Evolutionary conservation across 2,113 vertebrate species (phyloP).

Genomic region (Brachyhypopomus gauderio): DNA sequence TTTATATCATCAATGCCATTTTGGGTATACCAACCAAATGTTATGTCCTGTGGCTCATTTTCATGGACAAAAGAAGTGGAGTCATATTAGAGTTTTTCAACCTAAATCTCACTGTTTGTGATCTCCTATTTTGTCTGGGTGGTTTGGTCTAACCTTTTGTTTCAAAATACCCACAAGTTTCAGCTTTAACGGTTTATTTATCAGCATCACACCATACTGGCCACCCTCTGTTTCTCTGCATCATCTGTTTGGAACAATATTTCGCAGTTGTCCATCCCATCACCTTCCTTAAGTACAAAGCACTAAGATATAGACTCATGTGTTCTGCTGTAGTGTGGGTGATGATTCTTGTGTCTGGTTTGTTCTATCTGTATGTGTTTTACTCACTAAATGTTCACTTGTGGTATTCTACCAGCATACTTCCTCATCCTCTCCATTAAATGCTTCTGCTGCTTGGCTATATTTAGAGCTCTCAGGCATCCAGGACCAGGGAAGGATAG

Average conservation of each 20-base stretch:
- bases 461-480: slow-evolving; percentile 26
- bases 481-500: slow-evolving; percentile 9
- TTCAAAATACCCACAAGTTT: not conserved
- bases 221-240: slow-evolving; percentile 5
- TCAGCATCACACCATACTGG: not conserved
- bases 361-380: not conserved
- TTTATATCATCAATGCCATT: slow-evolving; percentile 1
- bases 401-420: slow-evolving; percentile 16
- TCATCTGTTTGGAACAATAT: slow-evolving; percentile 19
- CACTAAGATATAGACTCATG: slow-evolving; percentile 22
- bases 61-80: slow-evolving; percentile 16
- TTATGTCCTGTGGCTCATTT: slow-evolving; percentile 47
- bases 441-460: slow-evolving; percentile 33
- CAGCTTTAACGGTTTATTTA: not conserved
- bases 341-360: not conserved
- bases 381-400: not conserved
- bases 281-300: slow-evolving; percentile 31
- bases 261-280: slow-evolving; percentile 25
- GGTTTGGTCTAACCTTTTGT: not conserved
- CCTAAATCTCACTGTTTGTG: slow-evolving; percentile 33
- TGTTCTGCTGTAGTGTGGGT: slow-evolving; percentile 33
- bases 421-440: not conserved
- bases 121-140: slow-evolving; percentile 23
- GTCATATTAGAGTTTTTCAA: slow-evolving; percentile 33
- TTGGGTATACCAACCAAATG: slow-evolving; percentile 20